These are phyloP conservation scores for Drosophila nebulosa DNA, from an alignment of 1,140 invertebrate genomes.

Conservation along the genomic window DNA sequence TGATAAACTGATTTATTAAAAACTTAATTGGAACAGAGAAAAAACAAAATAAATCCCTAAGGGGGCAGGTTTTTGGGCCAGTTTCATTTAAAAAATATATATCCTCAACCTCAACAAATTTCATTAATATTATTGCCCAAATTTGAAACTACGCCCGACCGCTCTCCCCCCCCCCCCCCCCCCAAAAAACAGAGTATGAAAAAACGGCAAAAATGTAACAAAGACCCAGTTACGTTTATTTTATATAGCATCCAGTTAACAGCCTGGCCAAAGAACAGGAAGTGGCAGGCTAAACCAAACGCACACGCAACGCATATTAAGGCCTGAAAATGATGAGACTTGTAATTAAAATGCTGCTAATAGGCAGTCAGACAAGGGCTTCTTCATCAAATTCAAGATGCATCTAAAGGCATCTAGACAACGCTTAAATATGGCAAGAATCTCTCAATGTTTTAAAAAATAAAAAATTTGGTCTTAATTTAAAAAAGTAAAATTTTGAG, in stretches of 20 bases:
- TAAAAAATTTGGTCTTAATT: too few relatives aligned
- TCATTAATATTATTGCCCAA: constrained; percentile 79
- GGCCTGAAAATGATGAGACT: constrained; percentile 30
- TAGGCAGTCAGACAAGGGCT: constrained; percentile 1
- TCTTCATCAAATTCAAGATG: too few relatives aligned
- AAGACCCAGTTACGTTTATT: constrained; percentile 45
- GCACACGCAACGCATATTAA: not conserved
- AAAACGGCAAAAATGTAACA: constrained; percentile 20
- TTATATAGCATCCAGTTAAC: constrained; percentile 35
- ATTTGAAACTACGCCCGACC: constrained; percentile 57
- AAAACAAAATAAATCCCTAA: not conserved
- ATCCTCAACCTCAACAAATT: too few relatives aligned
- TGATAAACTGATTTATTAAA: constrained; percentile 68
- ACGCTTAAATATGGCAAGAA: too few relatives aligned
- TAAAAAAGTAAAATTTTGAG: too few relatives aligned
- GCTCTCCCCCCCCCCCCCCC: too few relatives aligned
- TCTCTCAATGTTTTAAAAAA: too few relatives aligned
- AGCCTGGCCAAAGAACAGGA: constrained; percentile 8
- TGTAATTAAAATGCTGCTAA: constrained; percentile 53
- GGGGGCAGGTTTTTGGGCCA: constrained; percentile 4
- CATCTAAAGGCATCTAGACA: too few relatives aligned
- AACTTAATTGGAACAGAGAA: constrained; percentile 36
- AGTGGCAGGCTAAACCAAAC: constrained; percentile 7
- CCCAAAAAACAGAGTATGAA: constrained; percentile 25
- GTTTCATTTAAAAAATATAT: too few relatives aligned